Conservation (phyloP, 2,888 invertebrate species). For the Pandemis cinnamomeana region DNA sequence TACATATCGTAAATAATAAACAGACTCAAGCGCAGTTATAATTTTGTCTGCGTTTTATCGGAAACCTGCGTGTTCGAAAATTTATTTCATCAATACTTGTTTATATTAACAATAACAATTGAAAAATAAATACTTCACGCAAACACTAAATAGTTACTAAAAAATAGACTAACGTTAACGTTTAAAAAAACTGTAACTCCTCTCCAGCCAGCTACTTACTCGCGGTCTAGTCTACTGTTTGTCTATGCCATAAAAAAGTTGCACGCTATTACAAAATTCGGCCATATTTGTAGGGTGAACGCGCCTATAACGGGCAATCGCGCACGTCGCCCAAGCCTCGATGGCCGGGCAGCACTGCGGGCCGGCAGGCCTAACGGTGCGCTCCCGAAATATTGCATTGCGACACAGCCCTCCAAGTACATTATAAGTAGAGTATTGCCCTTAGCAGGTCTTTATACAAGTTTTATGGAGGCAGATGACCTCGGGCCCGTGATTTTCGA, state of each 20-base stretch:
- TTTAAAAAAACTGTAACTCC: slow-evolving; percentile 1
- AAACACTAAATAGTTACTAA: not conserved
- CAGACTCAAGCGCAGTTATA: not conserved
- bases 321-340: slow-evolving; percentile 67
- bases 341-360: slow-evolving; percentile 64
- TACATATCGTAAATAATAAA: not conserved
- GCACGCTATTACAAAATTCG: slow-evolving; percentile 27
- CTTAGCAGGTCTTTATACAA: slow-evolving; percentile 46
- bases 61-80: not conserved
- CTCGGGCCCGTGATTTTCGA: slow-evolving; percentile 23
- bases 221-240: slow-evolving; percentile 9
- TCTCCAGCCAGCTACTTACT: not conserved
- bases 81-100: no score
- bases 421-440: slow-evolving; percentile 59
- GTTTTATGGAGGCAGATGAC: slow-evolving; percentile 37
- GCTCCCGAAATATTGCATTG: slow-evolving; percentile 82
- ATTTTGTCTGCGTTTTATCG: not conserved
- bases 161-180: not conserved
- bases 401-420: slow-evolving; percentile 62
- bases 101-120: not conserved
- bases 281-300: slow-evolving; percentile 46
- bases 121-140: not conserved
- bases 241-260: slow-evolving; percentile 32
- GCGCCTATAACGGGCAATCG: slow-evolving; percentile 43
- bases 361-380: slow-evolving; percentile 74